Percentiles rank a stretch among this genome's conserved stretches.
These are phyloP conservation scores for Sminthurides bifidus DNA, from an alignment of 1,140 invertebrate genomes.

Conservation along the genomic window DNA sequence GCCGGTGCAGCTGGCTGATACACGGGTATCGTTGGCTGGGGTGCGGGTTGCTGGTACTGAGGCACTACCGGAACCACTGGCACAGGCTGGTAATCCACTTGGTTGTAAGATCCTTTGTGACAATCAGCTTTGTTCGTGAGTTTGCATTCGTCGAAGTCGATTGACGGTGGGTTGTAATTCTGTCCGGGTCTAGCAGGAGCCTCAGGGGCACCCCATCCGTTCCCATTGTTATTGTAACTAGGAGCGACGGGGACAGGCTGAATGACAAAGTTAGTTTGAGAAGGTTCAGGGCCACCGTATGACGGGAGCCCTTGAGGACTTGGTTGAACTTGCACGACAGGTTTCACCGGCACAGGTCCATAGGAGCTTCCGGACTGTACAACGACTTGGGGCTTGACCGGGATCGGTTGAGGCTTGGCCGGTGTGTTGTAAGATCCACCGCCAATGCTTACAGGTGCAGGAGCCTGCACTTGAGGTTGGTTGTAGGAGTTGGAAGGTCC, in stretches of 20 bases:
- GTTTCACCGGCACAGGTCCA: no score
- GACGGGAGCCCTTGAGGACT: neutral
- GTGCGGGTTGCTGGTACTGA: neutral
- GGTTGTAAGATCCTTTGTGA: constrained; percentile 1
- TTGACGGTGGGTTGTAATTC: neutral
- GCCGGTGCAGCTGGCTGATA: neutral
- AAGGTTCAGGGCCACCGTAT: no score
- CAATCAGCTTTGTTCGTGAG: constrained; percentile 10
- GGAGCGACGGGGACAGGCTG: neutral
- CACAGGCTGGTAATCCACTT: neutral
- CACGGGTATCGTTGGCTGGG: neutral
- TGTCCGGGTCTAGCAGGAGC: neutral
- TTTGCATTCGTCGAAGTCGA: constrained; percentile 1
- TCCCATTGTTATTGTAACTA: neutral
- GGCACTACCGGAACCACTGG: neutral
- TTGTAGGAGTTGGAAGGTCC: no score
- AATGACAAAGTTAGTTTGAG: neutral
- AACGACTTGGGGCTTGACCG: neutral
- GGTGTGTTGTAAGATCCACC: no score
- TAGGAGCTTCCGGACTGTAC: neutral
- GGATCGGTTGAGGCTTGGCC: neutral
- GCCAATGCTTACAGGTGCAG: no score
- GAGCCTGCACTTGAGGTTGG: no score
- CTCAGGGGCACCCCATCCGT: neutral
- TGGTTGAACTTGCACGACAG: no score